These are phyloP conservation scores for Erethizon dorsatum DNA, from an alignment of 2,797 vertebrate genomes.

Conservation along the genomic window DNA sequence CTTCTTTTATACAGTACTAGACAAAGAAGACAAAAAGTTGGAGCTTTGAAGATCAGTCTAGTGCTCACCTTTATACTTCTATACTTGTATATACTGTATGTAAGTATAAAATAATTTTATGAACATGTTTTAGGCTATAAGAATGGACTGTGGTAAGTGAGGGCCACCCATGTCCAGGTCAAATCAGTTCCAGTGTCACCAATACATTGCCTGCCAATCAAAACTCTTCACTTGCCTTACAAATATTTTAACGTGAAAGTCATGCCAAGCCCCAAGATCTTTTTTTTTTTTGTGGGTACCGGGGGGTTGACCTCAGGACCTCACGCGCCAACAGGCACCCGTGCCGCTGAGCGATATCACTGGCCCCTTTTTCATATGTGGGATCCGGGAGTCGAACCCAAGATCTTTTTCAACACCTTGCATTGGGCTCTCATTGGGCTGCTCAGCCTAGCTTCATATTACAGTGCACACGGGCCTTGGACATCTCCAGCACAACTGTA, in stretches of 20 bases:
- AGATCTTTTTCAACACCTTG: constrained; percentile 96
- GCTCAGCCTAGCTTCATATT: constrained; percentile 94
- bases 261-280: constrained; percentile 93
- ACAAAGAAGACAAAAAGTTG: constrained; percentile 86
- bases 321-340: too few relatives aligned
- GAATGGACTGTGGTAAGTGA: constrained; percentile 74
- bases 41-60: constrained; percentile 87
- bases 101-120: constrained; percentile 78
- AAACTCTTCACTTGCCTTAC: constrained; percentile 94
- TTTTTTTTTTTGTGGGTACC: too few relatives aligned
- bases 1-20: constrained; percentile 88
- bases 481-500: constrained; percentile 91
- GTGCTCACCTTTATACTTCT: constrained; percentile 86
- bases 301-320: too few relatives aligned
- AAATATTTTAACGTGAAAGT: constrained; percentile 97
- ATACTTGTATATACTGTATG: constrained; percentile 73
- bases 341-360: too few relatives aligned
- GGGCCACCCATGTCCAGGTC: constrained; percentile 81
- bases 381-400: too few relatives aligned
- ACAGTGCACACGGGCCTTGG: constrained; percentile 96
- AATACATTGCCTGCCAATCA: constrained; percentile 84
- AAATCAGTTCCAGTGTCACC: constrained; percentile 86
- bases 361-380: too few relatives aligned
- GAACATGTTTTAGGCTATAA: constrained; percentile 73
- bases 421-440: constrained; percentile 97